A percentile compares a stretch with the other conserved stretches of the same genome.
Evolutionary conservation across 1,140 invertebrate genomes (phyloP).

Genomic region (Antheraea mylitta): DNA sequence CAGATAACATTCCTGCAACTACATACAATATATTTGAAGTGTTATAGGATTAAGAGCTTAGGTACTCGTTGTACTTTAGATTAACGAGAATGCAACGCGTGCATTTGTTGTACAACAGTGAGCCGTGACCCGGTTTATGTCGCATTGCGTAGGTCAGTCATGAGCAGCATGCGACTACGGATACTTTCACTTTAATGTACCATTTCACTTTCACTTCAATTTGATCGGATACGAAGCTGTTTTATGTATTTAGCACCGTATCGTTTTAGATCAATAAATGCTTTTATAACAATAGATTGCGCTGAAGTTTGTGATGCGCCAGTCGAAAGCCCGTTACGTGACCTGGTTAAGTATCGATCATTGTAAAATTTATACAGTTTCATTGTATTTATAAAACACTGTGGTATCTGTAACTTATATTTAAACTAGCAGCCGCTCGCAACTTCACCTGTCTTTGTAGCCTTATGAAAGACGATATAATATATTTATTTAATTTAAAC

Average conservation of each 20-base stretch:
- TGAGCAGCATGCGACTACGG: constrained; percentile 34
- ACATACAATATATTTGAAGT: not conserved
- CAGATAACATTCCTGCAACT: too few relatives aligned
- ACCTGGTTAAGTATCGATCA: too few relatives aligned
- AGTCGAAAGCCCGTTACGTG: too few relatives aligned
- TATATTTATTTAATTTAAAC: too few relatives aligned
- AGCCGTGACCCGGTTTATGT: constrained; percentile 49
- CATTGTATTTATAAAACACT: too few relatives aligned
- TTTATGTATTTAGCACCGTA: not conserved
- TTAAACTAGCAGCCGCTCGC: too few relatives aligned
- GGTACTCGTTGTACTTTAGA: not conserved
- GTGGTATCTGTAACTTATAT: too few relatives aligned
- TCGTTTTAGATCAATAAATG: not conserved
- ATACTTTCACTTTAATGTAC: constrained; percentile 53
- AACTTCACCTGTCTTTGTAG: too few relatives aligned
- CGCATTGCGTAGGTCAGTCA: constrained; percentile 70
- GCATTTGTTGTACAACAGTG: constrained; percentile 40
- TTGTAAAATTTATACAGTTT: too few relatives aligned
- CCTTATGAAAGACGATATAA: too few relatives aligned
- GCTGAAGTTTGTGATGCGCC: too few relatives aligned
- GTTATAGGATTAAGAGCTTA: not conserved
- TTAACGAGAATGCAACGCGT: constrained; percentile 31
- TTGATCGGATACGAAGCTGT: not conserved
- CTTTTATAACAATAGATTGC: not conserved
- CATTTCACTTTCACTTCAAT: constrained; percentile 61